Percentiles rank a stretch among this genome's conserved stretches.
Evolutionary conservation across 2,797 vertebrate genomes (phyloP).

Genomic region (Diglossa cyanea): DNA sequence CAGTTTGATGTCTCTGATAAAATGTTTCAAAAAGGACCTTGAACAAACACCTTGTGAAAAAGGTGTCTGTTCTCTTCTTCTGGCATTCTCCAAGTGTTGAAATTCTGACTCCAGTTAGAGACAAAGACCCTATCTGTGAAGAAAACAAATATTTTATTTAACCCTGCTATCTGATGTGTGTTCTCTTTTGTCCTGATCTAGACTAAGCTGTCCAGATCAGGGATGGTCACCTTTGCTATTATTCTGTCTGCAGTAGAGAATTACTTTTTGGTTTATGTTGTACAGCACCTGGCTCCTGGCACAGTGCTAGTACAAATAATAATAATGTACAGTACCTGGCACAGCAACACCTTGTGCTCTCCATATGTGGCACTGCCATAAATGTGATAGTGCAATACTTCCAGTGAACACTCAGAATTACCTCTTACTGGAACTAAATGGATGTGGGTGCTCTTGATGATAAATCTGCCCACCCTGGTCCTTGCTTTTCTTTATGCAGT

Average conservation of each 20-base stretch:
- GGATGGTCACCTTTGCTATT: constrained; percentile 55
- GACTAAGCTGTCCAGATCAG: constrained; percentile 44
- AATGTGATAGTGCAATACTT: constrained; percentile 28
- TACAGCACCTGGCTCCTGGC: neutral
- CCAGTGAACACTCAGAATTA: neutral
- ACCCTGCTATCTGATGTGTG: neutral
- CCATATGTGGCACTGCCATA: constrained; percentile 20
- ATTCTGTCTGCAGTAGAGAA: constrained; percentile 26
- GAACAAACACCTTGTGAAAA: neutral
- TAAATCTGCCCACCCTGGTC: constrained; percentile 26
- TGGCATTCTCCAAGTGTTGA: neutral
- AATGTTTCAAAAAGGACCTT: neutral
- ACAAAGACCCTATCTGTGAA: neutral
- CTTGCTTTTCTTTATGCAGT: constrained; percentile 30
- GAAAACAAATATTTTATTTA: constrained; percentile 38
- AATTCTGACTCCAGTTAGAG: neutral
- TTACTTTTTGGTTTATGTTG: constrained; percentile 68
- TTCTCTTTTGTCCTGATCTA: constrained; percentile 1
- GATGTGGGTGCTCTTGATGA: neutral
- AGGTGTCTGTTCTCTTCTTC: neutral
- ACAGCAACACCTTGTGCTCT: neutral
- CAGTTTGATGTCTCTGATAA: neutral
- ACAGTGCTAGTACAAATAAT: constrained; percentile 58
- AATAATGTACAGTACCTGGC: constrained; percentile 49
- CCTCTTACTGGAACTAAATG: constrained; percentile 23